phyloP scores from a whole-genome alignment of 2,797 vertebrate species.

The Artibeus lituratus region DNA sequence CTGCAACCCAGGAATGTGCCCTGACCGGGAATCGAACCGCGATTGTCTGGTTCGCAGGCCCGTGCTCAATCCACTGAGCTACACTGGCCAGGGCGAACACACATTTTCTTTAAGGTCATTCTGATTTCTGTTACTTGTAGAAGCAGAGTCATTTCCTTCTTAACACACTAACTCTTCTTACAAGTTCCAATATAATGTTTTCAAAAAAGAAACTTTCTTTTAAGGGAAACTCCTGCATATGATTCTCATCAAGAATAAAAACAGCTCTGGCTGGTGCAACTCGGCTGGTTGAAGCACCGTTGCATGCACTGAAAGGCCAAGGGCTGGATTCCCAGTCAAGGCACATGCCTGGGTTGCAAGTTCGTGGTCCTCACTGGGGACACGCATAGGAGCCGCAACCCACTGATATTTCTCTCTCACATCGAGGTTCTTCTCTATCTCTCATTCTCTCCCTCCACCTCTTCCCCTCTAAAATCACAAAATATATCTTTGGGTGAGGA shows the following conservation, averaged over 20 bases:
- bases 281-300: background rate
- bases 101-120: slow-evolving; percentile 64
- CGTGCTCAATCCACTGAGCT: too few species aligned
- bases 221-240: slow-evolving; percentile 37
- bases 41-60: too few species aligned
- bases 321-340: background rate
- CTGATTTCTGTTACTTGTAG: slow-evolving; percentile 67
- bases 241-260: background rate
- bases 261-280: background rate
- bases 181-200: slow-evolving; percentile 63
- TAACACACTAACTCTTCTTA: slow-evolving; percentile 51
- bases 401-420: background rate
- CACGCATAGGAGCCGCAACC: background rate
- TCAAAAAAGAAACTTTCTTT: slow-evolving; percentile 53
- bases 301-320: background rate
- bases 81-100: too few species aligned
- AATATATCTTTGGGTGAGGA: background rate
- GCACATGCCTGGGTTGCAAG: background rate
- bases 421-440: background rate
- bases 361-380: too few species aligned
- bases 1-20: too few species aligned
- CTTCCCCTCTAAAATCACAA: background rate
- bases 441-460: background rate
- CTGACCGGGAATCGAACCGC: too few species aligned
- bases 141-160: slow-evolving; percentile 71